These are phyloP conservation scores for Sorex araneus DNA, from an alignment of 2,113 vertebrate genomes.

Conservation along the genomic window DNA sequence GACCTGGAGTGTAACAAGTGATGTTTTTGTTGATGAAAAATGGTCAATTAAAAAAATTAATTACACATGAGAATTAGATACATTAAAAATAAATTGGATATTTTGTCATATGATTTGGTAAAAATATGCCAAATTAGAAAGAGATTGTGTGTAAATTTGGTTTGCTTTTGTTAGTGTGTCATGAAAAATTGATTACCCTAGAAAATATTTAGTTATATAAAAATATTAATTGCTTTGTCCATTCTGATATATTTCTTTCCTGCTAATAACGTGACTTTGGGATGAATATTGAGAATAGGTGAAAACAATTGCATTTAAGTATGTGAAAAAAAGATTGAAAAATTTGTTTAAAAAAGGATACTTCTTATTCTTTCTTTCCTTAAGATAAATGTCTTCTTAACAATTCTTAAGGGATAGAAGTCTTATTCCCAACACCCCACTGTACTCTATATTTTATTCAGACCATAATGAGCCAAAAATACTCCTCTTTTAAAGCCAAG, in stretches of 20 bases:
- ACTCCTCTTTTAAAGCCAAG: neutral
- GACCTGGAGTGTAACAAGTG: neutral
- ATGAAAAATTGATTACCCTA: conserved; percentile 54
- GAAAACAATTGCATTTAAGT: conserved; percentile 58
- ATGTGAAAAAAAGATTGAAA: neutral
- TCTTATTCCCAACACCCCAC: neutral
- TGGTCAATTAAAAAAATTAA: conserved; percentile 52
- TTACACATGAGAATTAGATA: conserved; percentile 26
- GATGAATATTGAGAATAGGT: conserved; percentile 32
- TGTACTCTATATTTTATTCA: conserved; percentile 19
- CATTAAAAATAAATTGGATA: neutral
- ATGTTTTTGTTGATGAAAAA: conserved; percentile 44
- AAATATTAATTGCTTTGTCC: neutral
- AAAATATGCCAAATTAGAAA: conserved; percentile 59
- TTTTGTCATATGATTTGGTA: conserved; percentile 29
- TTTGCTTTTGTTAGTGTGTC: conserved; percentile 9
- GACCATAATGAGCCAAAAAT: conserved; percentile 38
- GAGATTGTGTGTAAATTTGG: conserved; percentile 29
- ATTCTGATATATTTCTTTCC: conserved; percentile 42
- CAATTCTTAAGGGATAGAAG: conserved; percentile 26
- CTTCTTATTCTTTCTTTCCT: conserved; percentile 7
- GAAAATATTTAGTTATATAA: conserved; percentile 56
- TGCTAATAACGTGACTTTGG: conserved; percentile 45
- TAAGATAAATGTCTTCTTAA: conserved; percentile 31
- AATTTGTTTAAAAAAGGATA: neutral